Evolutionary conservation across 2,113 vertebrate genomes (phyloP), one percentile per base, ranked within the genome.

Genomic region (Bagarius yarrelli): DNA sequence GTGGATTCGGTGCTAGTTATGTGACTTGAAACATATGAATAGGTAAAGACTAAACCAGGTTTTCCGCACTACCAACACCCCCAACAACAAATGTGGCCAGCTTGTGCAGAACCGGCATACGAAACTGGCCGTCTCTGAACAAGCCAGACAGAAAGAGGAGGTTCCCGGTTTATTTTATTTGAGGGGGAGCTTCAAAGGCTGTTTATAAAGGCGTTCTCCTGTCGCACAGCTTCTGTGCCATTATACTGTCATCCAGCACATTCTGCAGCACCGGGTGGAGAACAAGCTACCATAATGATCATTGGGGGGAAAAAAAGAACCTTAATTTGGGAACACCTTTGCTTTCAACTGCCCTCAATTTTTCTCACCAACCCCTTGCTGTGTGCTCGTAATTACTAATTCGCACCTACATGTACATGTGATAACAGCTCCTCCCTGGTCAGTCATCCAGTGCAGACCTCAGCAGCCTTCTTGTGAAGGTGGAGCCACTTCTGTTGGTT

Each of bases 201-300:
- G 83, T 88, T 86, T 83, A 86, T 82, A 86, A 87, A 87, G 81
- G 84, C 81, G 34, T 85, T 52, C 80, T 84, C 76, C 66, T 83
- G 64, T 77, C 78, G 52, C 50, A 76, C 75, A 56, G 78, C 79
- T 81, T 85, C 81, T 85, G 84, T 73, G 70, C 79, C 83, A 81
- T 84, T 84, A 84, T 81, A 79, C 82, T 71, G 55, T 84, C 70
- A 85, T 86, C 70, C 66, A 75, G 79, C 80, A 85, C 55, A 81
- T 79, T 85, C 82, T 83, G 82, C 23, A 56, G 67, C 8, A 56
- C 61, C 47, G 60, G 71, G 36, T 71, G 73, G 79, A 81, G 83
- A 81, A 78, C n/a, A 47, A 67, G 47, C 61, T 70, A 71, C 77
- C 80, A 77, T 77, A 83, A 67, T 57, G 36, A 57, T 56, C 19